Base-by-base conservation (phyloP, 2,888 invertebrate genomes). In the Mimumesa dahlbomi region DNA sequence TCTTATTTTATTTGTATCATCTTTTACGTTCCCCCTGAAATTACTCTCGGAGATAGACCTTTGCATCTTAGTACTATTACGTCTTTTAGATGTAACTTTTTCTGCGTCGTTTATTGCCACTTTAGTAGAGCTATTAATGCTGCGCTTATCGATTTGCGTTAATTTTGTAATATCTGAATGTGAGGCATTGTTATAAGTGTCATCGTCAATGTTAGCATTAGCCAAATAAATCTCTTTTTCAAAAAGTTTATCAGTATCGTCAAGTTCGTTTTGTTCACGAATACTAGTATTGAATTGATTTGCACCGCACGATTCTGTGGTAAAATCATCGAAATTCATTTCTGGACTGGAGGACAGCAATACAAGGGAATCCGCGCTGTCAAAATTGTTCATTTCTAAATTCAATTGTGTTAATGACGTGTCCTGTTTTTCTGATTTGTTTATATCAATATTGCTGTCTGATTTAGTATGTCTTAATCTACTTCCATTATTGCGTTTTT, bases 11-110 rank as follows among this genome's bases (percentile, higher is more conserved):
- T 40, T 38, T 9, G 13, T 45, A 63, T 6, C 43, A 22, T 4
- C 3, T 46, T 46, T 46, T 34, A 19, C 43, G 21, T 46, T 54
- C 14, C 19, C 16, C 7, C 9, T 18, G 50, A 77, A 52, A 62
- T 73, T 75, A 6, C 61, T 57, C 16, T 79, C 75, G 5, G 81
- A 84, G n/a, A 46, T 25, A n/a, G 84, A 84, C 70, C 81, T 64
- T 56, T 67, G 46, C 3, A 84, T 75, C 59, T 59, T 73, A 9
- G 48, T 40, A 16, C 9, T 49, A 36, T 34, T 2, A 31, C 9
- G n/a, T n/a, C n/a, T n/a, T n/a, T n/a, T n/a, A n/a, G n/a, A n/a
- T n/a, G n/a, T n/a, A n/a, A n/a, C n/a, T n/a, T n/a, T n/a, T n/a
- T n/a, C n/a, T n/a, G n/a, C n/a, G n/a, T 25, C 7, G 38, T 6